These are phyloP conservation scores for Malurus elegans DNA, from an alignment of 2,113 vertebrate genomes.

Conservation along the genomic window DNA sequence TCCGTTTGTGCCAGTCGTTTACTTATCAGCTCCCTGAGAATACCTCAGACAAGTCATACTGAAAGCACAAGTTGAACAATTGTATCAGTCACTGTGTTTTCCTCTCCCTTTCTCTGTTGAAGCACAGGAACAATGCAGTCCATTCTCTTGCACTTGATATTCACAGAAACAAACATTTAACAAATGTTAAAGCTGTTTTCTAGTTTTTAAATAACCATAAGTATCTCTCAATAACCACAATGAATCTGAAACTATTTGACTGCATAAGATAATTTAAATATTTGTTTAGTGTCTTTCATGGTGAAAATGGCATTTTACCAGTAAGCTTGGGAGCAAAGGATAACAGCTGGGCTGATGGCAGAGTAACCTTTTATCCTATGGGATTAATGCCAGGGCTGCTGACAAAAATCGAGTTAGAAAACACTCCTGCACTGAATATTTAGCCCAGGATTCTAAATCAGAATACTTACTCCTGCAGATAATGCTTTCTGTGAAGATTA, in stretches of 20 bases:
- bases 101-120: background rate
- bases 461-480: background rate
- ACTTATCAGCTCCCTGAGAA: background rate
- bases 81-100: background rate
- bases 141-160: background rate
- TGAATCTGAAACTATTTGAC: background rate
- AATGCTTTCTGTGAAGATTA: background rate
- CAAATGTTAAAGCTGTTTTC: conserved; percentile 9
- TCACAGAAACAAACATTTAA: background rate
- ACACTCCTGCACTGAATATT: background rate
- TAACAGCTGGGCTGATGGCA: background rate
- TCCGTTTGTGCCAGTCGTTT: background rate
- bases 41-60: background rate
- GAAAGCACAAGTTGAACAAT: background rate
- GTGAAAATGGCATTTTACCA: background rate
- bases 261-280: background rate
- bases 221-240: background rate
- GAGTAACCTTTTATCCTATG: background rate
- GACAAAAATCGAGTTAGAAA: background rate
- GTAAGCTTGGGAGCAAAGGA: background rate
- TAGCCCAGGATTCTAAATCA: background rate
- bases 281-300: background rate
- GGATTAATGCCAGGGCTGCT: background rate
- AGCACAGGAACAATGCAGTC: background rate
- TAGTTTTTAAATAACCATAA: background rate